Percentiles rank a stretch among this genome's conserved stretches.
Conservation (phyloP, 2,888 invertebrate species). For the Coelogynopora nodosa region DNA sequence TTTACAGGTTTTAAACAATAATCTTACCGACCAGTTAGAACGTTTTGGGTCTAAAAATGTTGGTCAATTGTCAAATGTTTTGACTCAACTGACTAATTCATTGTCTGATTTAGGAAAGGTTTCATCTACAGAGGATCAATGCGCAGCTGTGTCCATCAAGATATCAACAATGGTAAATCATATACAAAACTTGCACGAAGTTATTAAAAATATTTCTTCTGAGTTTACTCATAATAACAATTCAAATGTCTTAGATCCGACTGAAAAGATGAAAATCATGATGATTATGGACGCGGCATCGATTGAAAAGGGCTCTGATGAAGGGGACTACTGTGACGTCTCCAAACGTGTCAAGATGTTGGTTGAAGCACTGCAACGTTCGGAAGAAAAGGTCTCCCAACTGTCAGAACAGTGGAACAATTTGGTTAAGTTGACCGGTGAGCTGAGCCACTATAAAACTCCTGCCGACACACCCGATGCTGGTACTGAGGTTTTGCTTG, state of each 20-base stretch:
- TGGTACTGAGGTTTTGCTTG: background rate
- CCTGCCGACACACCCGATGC: too few relatives aligned
- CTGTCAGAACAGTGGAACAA: too few relatives aligned
- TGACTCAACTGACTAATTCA: background rate
- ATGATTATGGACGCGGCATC: background rate
- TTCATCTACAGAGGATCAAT: background rate
- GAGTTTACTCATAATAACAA: background rate
- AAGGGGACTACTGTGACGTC: background rate
- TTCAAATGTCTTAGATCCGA: background rate
- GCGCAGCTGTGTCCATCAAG: background rate
- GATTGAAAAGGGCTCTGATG: background rate
- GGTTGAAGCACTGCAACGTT: background rate
- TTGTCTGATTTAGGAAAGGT: background rate
- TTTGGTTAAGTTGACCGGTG: too few relatives aligned
- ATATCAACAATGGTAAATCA: background rate
- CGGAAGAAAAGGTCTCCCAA: background rate
- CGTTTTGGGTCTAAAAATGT: background rate
- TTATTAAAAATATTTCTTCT: background rate
- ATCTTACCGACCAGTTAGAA: background rate
- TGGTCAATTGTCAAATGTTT: background rate
- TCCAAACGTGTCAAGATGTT: background rate
- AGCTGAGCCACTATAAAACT: too few relatives aligned
- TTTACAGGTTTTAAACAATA: background rate
- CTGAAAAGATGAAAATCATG: background rate
- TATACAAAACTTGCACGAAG: background rate